A percentile compares a stretch with the other conserved stretches of the same genome.
Evolutionary conservation across 2,888 invertebrate species (phyloP).

Genomic region (Andrena marginata): DNA sequence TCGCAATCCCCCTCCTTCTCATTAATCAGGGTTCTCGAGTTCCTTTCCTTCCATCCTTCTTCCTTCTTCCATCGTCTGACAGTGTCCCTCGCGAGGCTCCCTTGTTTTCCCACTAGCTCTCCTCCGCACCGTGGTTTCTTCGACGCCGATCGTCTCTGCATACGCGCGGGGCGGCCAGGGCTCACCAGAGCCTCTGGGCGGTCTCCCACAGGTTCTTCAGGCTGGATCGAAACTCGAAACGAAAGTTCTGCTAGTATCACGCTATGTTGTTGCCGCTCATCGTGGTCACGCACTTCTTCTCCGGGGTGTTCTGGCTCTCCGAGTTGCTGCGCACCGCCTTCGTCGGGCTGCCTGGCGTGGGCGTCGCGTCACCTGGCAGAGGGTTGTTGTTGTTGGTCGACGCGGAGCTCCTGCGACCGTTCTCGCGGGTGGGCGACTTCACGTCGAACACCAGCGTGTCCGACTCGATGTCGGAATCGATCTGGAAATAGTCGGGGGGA

Average conservation of each 20-base stretch:
- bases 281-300: slow-evolving; percentile 87
- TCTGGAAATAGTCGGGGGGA: slow-evolving; percentile 79
- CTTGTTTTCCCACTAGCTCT: not conserved
- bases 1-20: too few species aligned
- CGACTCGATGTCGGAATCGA: slow-evolving; percentile 88
- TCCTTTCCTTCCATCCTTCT: too few species aligned
- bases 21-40: too few species aligned
- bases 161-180: not conserved
- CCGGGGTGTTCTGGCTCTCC: slow-evolving; percentile 86
- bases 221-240: slow-evolving; percentile 82
- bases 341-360: slow-evolving; percentile 83
- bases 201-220: slow-evolving; percentile 81
- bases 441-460: slow-evolving; percentile 88
- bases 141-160: slow-evolving; percentile 10
- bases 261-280: slow-evolving; percentile 87
- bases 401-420: slow-evolving; percentile 85
- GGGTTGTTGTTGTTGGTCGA: slow-evolving; percentile 86
- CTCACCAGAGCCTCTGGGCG: slow-evolving; percentile 81
- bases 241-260: slow-evolving; percentile 85
- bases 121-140: not conserved
- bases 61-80: too few species aligned
- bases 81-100: too few species aligned
- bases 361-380: slow-evolving; percentile 82
- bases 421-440: slow-evolving; percentile 86
- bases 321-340: slow-evolving; percentile 86